phyloP scores from a whole-genome alignment of 2,113 vertebrate genomes.

The Shinisaurus crocodilurus region DNA sequence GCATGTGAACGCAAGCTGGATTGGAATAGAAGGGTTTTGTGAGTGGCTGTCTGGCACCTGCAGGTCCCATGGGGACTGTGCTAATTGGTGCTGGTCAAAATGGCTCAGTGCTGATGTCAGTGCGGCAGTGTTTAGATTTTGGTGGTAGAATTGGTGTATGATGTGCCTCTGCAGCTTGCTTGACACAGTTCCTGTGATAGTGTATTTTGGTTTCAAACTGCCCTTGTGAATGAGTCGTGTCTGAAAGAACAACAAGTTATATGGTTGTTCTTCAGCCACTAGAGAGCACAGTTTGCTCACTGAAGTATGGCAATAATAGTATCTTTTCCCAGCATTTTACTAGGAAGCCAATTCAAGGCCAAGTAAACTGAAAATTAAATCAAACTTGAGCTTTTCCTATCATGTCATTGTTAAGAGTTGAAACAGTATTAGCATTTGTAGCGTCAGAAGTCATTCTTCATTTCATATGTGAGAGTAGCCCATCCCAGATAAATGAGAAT shows the following conservation, averaged over 20 bases:
- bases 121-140: neutral
- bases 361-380: neutral
- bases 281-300: neutral
- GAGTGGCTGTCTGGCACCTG: neutral
- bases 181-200: neutral
- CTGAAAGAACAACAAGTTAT: neutral
- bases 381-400: neutral
- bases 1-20: neutral
- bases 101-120: neutral
- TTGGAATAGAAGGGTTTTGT: neutral
- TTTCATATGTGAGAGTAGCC: neutral
- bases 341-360: neutral
- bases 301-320: neutral
- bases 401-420: neutral
- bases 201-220: neutral
- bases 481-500: neutral
- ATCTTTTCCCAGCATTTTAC: neutral
- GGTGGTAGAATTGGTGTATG: neutral
- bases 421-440: neutral
- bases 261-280: neutral
- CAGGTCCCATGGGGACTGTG: neutral
- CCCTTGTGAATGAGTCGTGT: neutral
- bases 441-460: neutral
- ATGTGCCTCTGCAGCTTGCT: neutral
- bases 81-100: neutral